phyloP scores from a whole-genome alignment of 2,113 vertebrate species.

The Engraulis encrasicolus region DNA sequence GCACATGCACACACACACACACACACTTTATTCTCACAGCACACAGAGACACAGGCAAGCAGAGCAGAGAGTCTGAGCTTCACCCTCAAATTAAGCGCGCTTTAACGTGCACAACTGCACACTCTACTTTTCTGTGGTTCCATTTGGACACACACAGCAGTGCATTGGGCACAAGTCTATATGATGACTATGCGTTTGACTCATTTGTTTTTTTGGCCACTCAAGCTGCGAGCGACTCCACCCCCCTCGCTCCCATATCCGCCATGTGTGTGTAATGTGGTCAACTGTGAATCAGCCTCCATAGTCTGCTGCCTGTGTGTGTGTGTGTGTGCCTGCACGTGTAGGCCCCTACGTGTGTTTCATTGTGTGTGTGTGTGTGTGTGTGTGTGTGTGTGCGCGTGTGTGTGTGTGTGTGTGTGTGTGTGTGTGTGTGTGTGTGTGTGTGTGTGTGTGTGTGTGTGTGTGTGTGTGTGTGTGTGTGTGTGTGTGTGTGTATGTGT shows the following conservation, averaged over 20 bases:
- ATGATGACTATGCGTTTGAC: constrained; percentile 72
- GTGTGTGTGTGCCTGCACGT: no score
- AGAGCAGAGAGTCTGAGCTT: neutral
- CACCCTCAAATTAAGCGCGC: neutral
- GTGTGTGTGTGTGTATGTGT: no score
- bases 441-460: no score
- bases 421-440: no score
- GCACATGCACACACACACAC: no score
- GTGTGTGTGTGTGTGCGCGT: no score
- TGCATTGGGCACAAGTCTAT: constrained; percentile 51
- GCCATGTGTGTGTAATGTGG: constrained; percentile 53
- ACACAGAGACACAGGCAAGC: no score
- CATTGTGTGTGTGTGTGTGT: no score
- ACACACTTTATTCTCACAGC: no score
- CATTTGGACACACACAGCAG: constrained; percentile 25
- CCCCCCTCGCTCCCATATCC: constrained; percentile 62
- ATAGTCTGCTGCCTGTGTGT: constrained; percentile 45
- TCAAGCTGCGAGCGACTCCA: constrained; percentile 57
- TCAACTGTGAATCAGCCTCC: constrained; percentile 63
- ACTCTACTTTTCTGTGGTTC: neutral
- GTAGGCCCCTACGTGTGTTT: no score
- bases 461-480: no score
- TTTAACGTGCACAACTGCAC: neutral
- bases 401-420: no score
- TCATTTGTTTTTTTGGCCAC: constrained; percentile 75